Evolutionary conservation across 2,797 vertebrate species (phyloP).

Genomic region (Leuciscus waleckii): DNA sequence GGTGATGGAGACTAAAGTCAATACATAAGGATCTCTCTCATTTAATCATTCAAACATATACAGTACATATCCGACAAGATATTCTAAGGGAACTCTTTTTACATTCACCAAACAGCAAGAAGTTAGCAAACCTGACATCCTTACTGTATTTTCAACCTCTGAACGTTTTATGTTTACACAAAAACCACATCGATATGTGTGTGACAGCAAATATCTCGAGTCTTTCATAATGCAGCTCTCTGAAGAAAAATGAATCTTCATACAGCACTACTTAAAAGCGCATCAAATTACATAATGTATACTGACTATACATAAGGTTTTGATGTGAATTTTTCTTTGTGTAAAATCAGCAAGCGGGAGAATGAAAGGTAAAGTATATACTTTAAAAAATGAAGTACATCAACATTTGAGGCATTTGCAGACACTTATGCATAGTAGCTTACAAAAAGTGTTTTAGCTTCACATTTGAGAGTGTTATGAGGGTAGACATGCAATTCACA

Average conservation of each 20-base stretch:
- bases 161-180: constrained; percentile 26
- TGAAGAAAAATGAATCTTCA: constrained; percentile 26
- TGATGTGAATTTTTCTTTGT: not conserved
- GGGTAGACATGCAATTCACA: not conserved
- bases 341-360: not conserved
- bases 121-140: constrained; percentile 7
- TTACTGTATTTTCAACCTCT: constrained; percentile 9
- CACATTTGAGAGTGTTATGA: not conserved
- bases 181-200: constrained; percentile 12
- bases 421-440: not conserved
- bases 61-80: not conserved
- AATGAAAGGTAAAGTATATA: constrained; percentile 3
- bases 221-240: constrained; percentile 30
- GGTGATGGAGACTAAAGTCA: not conserved
- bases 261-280: not conserved
- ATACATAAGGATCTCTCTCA: not conserved
- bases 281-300: constrained; percentile 18
- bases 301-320: constrained; percentile 12
- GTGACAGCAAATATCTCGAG: constrained; percentile 29
- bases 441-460: constrained; percentile 9
- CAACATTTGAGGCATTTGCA: constrained; percentile 5
- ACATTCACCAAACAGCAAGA: constrained; percentile 11
- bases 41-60: not conserved
- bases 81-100: constrained; percentile 13
- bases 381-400: constrained; percentile 17